Base-by-base conservation (phyloP, 1,140 invertebrate species). In the Xylocopa sonorina region DNA sequence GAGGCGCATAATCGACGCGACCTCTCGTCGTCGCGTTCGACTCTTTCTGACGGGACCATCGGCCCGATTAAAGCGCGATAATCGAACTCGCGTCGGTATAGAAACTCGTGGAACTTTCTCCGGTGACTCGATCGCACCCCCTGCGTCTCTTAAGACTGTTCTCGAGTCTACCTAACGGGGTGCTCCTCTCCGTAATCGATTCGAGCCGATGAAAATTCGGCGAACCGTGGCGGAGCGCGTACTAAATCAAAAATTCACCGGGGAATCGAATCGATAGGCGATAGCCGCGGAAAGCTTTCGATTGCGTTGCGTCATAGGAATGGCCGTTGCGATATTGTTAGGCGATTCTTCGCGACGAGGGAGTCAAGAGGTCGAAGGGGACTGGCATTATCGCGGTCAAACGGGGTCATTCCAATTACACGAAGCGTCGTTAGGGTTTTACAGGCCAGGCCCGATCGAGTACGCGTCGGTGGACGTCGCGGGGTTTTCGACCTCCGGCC, bases 351-450 rank as follows among this genome's bases (percentile, higher is more conserved):
- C 21, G 29, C 27, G 27, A 63, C 24, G 43, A 41, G 46, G 29
- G 24, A 72, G 62, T 62, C 57, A 48, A 78, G 51, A 78, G 68
- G 63, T 82, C 63, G 51, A 66, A 50, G 82, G 76, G 80, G 85
- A 80, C 77, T 87, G 69, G 79, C 63, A 91, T 92, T 90, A 90
- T 89, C 85, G 88, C 83, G 88, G 90, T 90, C 88, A 90, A 91
- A 90, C 69, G 83, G 88, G 88, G 90, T 91, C 87, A 88, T 78
- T 86, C 84, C 83, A 91, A 91, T 91, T 91, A 90, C 87, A 89
- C 66, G 79, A 81, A 60, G 80, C 81, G 63, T 85, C 77, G 82
- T 87, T 86, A 84, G 76, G 67, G 80, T 85, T 88, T 88, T 83
- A 83, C 71, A 81, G 73, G n/a, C 46, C 34, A 32, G 63, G 64